Base-by-base conservation (phyloP, 2,113 vertebrate species). In the Amphilophus citrinellus region DNA sequence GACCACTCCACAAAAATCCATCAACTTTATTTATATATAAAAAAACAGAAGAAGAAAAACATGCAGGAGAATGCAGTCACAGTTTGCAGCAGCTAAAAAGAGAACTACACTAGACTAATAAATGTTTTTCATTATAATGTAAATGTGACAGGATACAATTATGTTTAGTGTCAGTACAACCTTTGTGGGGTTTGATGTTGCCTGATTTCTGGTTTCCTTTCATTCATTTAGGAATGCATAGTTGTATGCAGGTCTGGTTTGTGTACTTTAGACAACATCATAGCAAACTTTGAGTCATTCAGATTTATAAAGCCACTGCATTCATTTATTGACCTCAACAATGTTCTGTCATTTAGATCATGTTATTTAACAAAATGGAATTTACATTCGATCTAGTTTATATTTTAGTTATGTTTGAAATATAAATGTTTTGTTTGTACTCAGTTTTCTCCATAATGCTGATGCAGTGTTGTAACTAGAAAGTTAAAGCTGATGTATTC, bases 11-110 rank as follows among this genome's bases (percentile, higher is more conserved):
- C 17, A 27, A 79, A 73, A 71, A 65, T 88, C 22, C 22, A 32
- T 32, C 83, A 89, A 57, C 39, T 86, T 90, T 89, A 88, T 89
- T 92, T 82, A 71, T 80, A 27, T 27, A 27, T 27, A 27, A 3
- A 27, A 61, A 63, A 86, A 42, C 18, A 66, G 8, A 44, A 68
- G 30, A 79, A 8, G 2, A 56, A 83, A 84, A 35, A 13, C 50
- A 79, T n/a, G 39, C 1, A 42, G 80, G 24, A 62, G 37, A 61
- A 53, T 61, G 13, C 59, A n/a, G 8, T 73, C 32, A 84, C 76
- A 66, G 47, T 58, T 84, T 61, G 77, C 32, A 17, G 68, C 60
- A 39, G 75, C 24, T 60, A 61, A 56, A 60, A 61, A 66, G 7
- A 39, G 44, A 79, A 22, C 62, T 88, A 75, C 10, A n/a, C 39